Conservation (phyloP, 2,888 invertebrate genomes). For the Serripes groenlandicus region DNA sequence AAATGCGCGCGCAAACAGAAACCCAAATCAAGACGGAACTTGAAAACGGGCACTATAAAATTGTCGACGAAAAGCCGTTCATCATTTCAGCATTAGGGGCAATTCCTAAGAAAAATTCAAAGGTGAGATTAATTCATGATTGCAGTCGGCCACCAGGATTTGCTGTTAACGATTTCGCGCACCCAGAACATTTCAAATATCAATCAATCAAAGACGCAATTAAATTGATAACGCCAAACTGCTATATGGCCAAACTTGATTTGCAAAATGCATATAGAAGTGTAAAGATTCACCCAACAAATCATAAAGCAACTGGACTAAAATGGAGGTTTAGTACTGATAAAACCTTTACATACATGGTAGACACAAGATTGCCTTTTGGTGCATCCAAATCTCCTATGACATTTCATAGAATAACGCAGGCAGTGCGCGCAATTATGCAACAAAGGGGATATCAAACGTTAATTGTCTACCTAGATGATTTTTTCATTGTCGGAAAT, state of each 20-base stretch:
- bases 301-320: not conserved
- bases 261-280: not conserved
- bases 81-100: not conserved
- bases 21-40: not conserved
- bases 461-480: not conserved
- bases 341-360: not conserved
- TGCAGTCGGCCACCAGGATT: not conserved
- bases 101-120: not conserved
- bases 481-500: not conserved
- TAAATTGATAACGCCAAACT: not conserved
- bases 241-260: not conserved
- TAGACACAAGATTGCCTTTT: slow-evolving; percentile 2
- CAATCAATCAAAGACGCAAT: not conserved
- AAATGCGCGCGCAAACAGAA: too few species aligned
- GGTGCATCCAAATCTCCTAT: not conserved
- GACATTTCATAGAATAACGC: not conserved
- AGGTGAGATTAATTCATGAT: not conserved
- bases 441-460: not conserved
- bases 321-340: not conserved
- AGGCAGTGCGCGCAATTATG: not conserved
- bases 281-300: not conserved
- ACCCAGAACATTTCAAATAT: not conserved
- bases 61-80: not conserved
- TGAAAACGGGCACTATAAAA: not conserved
- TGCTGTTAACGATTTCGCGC: not conserved